phyloP scores from a whole-genome alignment of 1,140 invertebrate species.

The Penaeus japonicus region DNA sequence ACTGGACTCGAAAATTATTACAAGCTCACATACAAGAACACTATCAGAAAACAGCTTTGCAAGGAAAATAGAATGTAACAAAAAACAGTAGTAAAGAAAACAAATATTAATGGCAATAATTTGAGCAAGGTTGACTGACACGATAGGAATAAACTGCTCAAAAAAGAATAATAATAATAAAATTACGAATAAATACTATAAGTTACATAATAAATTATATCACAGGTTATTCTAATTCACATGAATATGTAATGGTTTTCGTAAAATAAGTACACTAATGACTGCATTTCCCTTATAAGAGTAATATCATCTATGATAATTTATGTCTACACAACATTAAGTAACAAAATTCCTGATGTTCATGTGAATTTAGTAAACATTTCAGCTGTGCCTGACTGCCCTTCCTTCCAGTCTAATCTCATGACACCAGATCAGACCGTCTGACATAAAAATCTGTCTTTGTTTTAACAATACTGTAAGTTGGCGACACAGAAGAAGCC shows the following conservation, averaged over 20 bases:
- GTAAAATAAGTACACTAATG: constrained; percentile 44
- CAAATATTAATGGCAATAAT: not conserved
- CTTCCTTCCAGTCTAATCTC: not conserved
- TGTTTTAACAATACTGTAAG: no score
- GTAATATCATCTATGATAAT: constrained; percentile 14
- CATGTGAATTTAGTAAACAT: not conserved
- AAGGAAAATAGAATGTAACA: no score
- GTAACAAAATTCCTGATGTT: not conserved
- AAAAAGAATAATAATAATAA: not conserved
- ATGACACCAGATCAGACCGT: not conserved
- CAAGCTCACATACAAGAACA: not conserved
- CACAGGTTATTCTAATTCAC: constrained; percentile 8
- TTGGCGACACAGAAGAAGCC: no score
- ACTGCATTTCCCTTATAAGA: constrained; percentile 9
- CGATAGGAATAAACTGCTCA: not conserved
- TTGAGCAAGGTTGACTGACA: not conserved
- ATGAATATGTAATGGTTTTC: not conserved
- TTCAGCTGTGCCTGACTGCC: not conserved
- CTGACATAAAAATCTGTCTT: no score
- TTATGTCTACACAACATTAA: constrained; percentile 17
- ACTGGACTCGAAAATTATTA: not conserved
- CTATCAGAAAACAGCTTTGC: not conserved
- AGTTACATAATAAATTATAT: constrained; percentile 11
- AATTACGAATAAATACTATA: constrained; percentile 4
- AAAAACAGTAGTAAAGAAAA: not conserved